These are phyloP conservation scores for Betta splendens DNA, from an alignment of 2,797 vertebrate species.

Conservation along the genomic window DNA sequence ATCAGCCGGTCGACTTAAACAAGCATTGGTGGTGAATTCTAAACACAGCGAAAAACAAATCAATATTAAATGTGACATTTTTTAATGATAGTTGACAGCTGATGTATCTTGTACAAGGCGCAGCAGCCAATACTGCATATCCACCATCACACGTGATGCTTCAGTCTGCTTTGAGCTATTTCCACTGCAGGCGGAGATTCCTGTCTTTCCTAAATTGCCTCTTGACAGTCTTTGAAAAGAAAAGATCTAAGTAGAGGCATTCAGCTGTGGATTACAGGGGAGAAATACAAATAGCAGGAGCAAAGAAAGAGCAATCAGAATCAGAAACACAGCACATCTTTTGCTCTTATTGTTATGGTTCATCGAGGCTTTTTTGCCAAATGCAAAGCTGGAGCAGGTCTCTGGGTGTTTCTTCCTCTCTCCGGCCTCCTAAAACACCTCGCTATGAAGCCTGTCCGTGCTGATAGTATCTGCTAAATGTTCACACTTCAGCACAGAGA, in stretches of 20 bases:
- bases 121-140: background rate
- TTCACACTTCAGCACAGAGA: no score
- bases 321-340: conserved; percentile 19
- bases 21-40: conserved; percentile 8
- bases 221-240: conserved; percentile 3
- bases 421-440: background rate
- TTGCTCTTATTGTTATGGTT: conserved; percentile 9
- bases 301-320: conserved; percentile 7
- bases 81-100: conserved; percentile 1
- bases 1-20: conserved; percentile 17
- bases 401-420: conserved; percentile 7
- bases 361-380: background rate
- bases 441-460: background rate
- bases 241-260: background rate
- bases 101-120: background rate
- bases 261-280: conserved; percentile 7
- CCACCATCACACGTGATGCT: background rate
- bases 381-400: background rate
- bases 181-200: conserved; percentile 11
- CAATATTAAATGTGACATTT: background rate
- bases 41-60: conserved; percentile 5
- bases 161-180: background rate
- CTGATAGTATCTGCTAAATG: background rate
- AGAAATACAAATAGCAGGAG: conserved; percentile 14
- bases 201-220: background rate